Percentiles rank a stretch among this genome's conserved stretches.
Conservation (phyloP, 1,140 invertebrate species). For the Pogonognathellus flavescens region DNA sequence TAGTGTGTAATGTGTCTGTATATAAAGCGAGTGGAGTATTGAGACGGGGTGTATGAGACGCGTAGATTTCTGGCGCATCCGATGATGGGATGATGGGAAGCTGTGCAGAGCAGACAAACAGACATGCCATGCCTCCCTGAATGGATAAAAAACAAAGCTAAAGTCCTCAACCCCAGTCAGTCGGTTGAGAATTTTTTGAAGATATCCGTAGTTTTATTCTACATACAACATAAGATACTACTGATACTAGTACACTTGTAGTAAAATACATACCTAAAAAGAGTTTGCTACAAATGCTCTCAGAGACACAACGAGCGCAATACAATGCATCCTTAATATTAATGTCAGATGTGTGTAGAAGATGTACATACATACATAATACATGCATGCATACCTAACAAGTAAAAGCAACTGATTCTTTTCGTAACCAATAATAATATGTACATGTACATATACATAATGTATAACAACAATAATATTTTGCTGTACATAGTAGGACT, state of each 20-base stretch:
- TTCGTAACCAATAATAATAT: not conserved
- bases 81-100: not conserved
- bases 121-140: not conserved
- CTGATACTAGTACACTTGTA: not conserved
- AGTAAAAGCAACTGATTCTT: no score
- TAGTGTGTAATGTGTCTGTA: no score
- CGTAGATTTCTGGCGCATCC: not conserved
- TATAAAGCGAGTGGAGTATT: no score
- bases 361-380: not conserved
- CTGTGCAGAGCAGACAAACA: not conserved
- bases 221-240: not conserved
- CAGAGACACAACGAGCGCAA: not conserved
- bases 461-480: not conserved
- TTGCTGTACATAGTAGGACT: not conserved
- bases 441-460: not conserved
- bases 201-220: not conserved
- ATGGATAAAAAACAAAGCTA: constrained; percentile 1
- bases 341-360: not conserved
- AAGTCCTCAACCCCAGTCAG: constrained; percentile 10
- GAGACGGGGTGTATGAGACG: no score
- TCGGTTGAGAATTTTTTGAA: not conserved
- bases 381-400: not conserved
- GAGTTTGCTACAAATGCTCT: not conserved
- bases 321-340: not conserved
- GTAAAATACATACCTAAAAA: not conserved